Conservation (phyloP, 2,797 vertebrate species). For the Morelia viridis region DNA sequence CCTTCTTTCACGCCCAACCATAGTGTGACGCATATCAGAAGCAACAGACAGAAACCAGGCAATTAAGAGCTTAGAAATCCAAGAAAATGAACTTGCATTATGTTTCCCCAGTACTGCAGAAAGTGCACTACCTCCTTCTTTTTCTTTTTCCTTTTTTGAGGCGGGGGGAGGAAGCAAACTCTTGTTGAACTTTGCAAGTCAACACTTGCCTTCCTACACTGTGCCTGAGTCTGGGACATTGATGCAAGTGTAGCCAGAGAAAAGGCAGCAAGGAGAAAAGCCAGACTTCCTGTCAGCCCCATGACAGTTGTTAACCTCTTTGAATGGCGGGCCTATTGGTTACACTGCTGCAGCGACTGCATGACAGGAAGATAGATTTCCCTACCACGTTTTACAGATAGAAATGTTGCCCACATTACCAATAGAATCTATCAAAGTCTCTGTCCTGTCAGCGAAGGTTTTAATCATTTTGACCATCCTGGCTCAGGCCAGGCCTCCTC, state of each 20-base stretch:
- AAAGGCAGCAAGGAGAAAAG: background rate
- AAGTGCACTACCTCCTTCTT: background rate
- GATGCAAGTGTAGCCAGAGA: background rate
- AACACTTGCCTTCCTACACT: background rate
- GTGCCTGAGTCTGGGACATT: background rate
- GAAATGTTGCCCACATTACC: conserved; percentile 34
- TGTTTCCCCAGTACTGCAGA: background rate
- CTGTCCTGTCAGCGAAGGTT: conserved; percentile 21
- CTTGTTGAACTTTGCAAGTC: background rate
- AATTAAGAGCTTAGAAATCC: background rate
- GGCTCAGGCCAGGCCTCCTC: rapidly evolving
- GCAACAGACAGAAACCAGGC: background rate
- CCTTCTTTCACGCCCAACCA: background rate
- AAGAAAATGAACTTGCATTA: background rate
- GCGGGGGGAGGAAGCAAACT: background rate
- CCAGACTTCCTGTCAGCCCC: background rate
- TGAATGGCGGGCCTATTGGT: background rate
- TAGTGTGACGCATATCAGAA: background rate
- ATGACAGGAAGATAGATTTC: conserved; percentile 51
- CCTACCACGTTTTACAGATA: conserved; percentile 9
- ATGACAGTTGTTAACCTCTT: background rate
- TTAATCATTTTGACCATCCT: conserved; percentile 30
- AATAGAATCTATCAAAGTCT: conserved; percentile 53
- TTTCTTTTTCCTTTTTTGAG: too few species aligned
- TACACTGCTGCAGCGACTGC: background rate